Evolutionary conservation across 2,797 vertebrate species (phyloP).

Genomic region (Tadarida brasiliensis): DNA sequence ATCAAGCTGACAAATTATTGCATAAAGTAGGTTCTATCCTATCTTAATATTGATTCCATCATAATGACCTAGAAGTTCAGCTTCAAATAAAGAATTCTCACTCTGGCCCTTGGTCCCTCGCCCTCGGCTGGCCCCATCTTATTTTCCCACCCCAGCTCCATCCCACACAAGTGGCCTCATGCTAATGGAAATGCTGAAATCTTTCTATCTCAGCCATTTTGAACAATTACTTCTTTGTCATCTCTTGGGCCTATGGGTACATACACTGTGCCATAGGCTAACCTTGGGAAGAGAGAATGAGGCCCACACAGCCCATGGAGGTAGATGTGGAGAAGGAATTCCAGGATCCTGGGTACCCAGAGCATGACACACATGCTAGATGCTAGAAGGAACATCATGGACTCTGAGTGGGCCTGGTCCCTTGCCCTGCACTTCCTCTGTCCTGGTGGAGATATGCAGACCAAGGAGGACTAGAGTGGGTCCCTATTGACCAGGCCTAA

Average conservation of each 20-base stretch:
- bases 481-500: not conserved
- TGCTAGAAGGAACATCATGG: not conserved
- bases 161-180: not conserved
- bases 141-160: not conserved
- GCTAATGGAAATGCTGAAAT: constrained; percentile 13
- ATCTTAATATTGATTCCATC: not conserved
- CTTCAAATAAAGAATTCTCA: constrained; percentile 2
- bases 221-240: not conserved
- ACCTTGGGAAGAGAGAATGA: not conserved
- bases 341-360: not conserved
- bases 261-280: not conserved
- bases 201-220: not conserved
- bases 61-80: not conserved
- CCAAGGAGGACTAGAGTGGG: not conserved
- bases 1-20: not conserved
- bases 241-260: not conserved
- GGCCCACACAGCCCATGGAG: not conserved
- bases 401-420: not conserved
- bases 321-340: not conserved
- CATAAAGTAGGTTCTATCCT: not conserved
- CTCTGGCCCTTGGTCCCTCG: not conserved
- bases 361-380: not conserved
- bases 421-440: not conserved
- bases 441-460: not conserved
- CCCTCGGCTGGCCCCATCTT: not conserved